Conservation (phyloP, 53 echinoderm and acorn worm genomes). For the Holothuria scabra region DNA sequence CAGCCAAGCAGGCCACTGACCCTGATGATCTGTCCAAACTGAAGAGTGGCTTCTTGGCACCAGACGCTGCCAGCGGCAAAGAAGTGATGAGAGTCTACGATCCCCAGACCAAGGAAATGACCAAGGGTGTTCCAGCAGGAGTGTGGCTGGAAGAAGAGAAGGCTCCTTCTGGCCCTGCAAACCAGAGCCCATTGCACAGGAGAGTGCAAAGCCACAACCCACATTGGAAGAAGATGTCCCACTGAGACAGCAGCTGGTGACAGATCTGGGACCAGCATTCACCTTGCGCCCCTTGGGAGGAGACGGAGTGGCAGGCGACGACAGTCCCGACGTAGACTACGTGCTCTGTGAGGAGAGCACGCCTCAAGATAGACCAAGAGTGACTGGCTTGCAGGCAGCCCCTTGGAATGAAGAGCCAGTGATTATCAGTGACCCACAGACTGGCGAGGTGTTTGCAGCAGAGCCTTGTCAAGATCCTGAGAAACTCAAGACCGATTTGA, state of each 20-base stretch:
- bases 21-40: slow-evolving; percentile 7
- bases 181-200: not conserved
- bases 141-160: slow-evolving; percentile 14
- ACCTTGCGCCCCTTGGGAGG: slow-evolving; percentile 64
- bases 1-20: slow-evolving; percentile 32
- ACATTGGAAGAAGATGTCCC: slow-evolving; percentile 50
- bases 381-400: slow-evolving; percentile 48
- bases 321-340: slow-evolving; percentile 56
- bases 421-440: slow-evolving; percentile 48
- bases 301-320: slow-evolving; percentile 39
- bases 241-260: slow-evolving; percentile 62
- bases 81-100: slow-evolving; percentile 42
- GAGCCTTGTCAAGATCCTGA: slow-evolving; percentile 57
- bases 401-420: slow-evolving; percentile 53
- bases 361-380: slow-evolving; percentile 28
- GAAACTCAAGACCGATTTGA: slow-evolving; percentile 57
- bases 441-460: slow-evolving; percentile 57
- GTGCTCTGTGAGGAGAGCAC: slow-evolving; percentile 32
- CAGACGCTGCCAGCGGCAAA: slow-evolving; percentile 1
- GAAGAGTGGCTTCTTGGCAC: slow-evolving; percentile 25
- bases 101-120: slow-evolving; percentile 38
- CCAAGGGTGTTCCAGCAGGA: slow-evolving; percentile 24
- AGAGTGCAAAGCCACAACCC: slow-evolving; percentile 11
- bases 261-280: slow-evolving; percentile 80
- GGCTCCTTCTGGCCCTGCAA: not conserved